Evolutionary conservation across 2,888 invertebrate species (phyloP).

Genomic region (Pollenia amentaria): DNA sequence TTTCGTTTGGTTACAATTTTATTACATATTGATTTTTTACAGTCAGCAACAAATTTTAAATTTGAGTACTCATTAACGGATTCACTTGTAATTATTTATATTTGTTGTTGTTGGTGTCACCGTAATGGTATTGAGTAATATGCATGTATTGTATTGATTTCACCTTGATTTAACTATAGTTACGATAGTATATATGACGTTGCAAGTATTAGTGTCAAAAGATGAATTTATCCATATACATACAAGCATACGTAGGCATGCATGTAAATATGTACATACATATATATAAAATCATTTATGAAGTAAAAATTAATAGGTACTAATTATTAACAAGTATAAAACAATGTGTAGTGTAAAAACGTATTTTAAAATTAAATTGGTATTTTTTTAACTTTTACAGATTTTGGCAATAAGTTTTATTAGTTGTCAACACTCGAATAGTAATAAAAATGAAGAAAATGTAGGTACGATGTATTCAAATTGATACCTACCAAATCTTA

Average conservation of each 20-base stretch:
- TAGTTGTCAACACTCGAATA: not conserved
- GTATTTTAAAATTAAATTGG: conserved; percentile 16
- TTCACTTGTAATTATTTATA: conserved; percentile 43
- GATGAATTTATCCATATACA: not conserved
- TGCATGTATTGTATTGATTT: conserved; percentile 65
- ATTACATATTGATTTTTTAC: conserved; percentile 28
- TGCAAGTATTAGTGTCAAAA: conserved; percentile 52
- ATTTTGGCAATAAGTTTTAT: conserved; percentile 35
- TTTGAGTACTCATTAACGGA: not conserved
- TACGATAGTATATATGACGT: conserved; percentile 48
- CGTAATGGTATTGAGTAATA: conserved; percentile 14
- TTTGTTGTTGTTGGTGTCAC: conserved; percentile 35
- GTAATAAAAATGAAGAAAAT: not conserved
- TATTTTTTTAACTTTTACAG: conserved; percentile 23
- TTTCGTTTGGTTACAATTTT: conserved; percentile 41
- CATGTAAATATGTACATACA: not conserved
- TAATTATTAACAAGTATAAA: not conserved
- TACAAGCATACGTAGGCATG: not conserved
- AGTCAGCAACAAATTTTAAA: conserved; percentile 17
- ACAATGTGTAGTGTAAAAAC: conserved; percentile 11
- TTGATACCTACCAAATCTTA: conserved; percentile 37
- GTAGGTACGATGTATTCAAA: not conserved
- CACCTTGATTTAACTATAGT: conserved; percentile 68
- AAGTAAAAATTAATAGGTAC: not conserved
- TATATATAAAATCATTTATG: not conserved